A percentile compares a stretch with the other conserved stretches of the same genome.
Conservation (phyloP, 2,113 vertebrate genomes). For the Menura novaehollandiae region DNA sequence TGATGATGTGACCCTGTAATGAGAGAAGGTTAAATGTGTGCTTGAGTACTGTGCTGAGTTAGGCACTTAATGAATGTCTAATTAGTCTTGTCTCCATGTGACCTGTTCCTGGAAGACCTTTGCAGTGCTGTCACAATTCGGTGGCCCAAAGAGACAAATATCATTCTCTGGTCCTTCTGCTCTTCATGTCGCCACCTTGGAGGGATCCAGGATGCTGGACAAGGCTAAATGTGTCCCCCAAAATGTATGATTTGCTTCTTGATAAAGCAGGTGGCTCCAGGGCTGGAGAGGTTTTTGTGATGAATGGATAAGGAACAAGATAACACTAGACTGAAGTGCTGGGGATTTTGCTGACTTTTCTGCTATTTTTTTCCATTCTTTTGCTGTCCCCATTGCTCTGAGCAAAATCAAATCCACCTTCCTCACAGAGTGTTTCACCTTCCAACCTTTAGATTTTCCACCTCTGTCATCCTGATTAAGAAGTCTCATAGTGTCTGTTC, state of each 20-base stretch:
- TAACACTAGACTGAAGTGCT: neutral
- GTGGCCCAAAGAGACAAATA: neutral
- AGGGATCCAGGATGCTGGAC: neutral
- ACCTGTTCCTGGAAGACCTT: neutral
- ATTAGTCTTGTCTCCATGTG: neutral
- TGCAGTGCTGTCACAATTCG: neutral
- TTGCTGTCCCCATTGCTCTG: neutral
- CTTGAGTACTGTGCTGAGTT: slow-evolving; percentile 45
- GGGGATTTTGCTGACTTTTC: neutral
- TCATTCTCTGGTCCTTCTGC: neutral
- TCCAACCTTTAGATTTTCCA: neutral
- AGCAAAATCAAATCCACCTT: neutral
- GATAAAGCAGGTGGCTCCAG: neutral
- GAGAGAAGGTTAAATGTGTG: slow-evolving; percentile 33
- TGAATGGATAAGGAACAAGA: neutral
- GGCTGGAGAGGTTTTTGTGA: neutral
- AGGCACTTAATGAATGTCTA: slow-evolving; percentile 25
- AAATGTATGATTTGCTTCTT: neutral
- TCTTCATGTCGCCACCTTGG: neutral
- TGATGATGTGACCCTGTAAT: neutral
- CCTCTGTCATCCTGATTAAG: neutral
- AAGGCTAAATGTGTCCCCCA: neutral
- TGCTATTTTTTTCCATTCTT: neutral
- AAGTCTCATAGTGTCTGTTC: neutral
- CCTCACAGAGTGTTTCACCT: neutral